Conservation (phyloP, 2,797 vertebrate species). For the Crypturellus tataupa region DNA sequence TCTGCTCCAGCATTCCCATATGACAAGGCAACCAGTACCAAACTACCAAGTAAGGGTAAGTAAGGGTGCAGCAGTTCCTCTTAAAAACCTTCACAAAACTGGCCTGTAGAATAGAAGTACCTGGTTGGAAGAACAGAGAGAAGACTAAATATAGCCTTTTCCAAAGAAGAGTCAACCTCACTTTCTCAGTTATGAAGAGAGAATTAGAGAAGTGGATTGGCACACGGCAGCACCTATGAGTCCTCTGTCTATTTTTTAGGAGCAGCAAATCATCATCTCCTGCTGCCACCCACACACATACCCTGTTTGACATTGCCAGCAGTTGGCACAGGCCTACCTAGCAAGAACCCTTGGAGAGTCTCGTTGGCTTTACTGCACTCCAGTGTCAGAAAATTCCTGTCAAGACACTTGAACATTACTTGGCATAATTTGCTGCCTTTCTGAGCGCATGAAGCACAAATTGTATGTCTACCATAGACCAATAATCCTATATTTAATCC, state of each 20-base stretch:
- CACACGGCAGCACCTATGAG: not conserved
- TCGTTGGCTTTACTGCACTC: not conserved
- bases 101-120: not conserved
- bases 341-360: not conserved
- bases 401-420: not conserved
- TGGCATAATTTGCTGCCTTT: not conserved
- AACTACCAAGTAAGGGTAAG: not conserved
- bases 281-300: too few relatives aligned
- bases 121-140: not conserved
- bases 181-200: not conserved
- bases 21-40: not conserved
- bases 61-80: not conserved
- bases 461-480: not conserved
- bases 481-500: slow-evolving; percentile 4
- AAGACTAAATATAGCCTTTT: not conserved
- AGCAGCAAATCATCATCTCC: not conserved
- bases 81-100: not conserved
- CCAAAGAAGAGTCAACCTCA: not conserved
- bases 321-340: not conserved
- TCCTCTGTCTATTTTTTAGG: not conserved
- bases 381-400: not conserved
- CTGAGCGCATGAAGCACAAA: not conserved
- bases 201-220: not conserved
- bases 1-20: not conserved
- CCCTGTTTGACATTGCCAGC: not conserved